These are phyloP conservation scores for Serilophus lunatus DNA, from an alignment of 2,113 vertebrate genomes.

Conservation along the genomic window DNA sequence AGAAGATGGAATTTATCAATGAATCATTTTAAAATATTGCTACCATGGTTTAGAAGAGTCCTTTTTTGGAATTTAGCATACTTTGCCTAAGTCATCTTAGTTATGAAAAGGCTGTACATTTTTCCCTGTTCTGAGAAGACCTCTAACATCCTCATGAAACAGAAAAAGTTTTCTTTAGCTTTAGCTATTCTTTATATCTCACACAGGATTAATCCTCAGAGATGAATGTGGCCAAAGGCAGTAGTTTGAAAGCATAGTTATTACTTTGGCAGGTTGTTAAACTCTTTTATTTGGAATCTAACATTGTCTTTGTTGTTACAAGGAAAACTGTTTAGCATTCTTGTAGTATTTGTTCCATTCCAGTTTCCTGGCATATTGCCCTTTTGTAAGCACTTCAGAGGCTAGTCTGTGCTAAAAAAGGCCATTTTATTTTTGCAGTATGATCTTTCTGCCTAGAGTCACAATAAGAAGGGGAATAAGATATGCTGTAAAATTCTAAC, in stretches of 20 bases:
- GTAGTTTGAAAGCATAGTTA: neutral
- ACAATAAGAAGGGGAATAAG: neutral
- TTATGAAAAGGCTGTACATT: neutral
- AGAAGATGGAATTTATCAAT: neutral
- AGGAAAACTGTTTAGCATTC: neutral
- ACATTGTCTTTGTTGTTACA: slow-evolving; percentile 1
- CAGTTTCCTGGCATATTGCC: neutral
- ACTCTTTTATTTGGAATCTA: slow-evolving; percentile 25
- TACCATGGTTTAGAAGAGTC: neutral
- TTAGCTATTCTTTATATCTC: slow-evolving; percentile 2
- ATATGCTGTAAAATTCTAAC: neutral
- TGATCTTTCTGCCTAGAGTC: neutral
- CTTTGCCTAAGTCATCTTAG: neutral
- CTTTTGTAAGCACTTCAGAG: neutral
- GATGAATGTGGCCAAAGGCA: neutral
- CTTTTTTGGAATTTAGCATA: neutral
- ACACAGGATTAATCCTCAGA: slow-evolving; percentile 15
- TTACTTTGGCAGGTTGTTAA: slow-evolving; percentile 3
- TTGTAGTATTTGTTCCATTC: slow-evolving; percentile 9
- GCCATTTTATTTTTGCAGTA: neutral
- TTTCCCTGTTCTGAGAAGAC: neutral
- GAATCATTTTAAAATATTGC: neutral
- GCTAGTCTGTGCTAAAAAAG: neutral
- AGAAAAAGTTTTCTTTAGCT: neutral
- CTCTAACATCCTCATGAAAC: neutral